Base-by-base conservation (phyloP, 53 echinoderm and acorn worm genomes). In the Pentamera pediparva region DNA sequence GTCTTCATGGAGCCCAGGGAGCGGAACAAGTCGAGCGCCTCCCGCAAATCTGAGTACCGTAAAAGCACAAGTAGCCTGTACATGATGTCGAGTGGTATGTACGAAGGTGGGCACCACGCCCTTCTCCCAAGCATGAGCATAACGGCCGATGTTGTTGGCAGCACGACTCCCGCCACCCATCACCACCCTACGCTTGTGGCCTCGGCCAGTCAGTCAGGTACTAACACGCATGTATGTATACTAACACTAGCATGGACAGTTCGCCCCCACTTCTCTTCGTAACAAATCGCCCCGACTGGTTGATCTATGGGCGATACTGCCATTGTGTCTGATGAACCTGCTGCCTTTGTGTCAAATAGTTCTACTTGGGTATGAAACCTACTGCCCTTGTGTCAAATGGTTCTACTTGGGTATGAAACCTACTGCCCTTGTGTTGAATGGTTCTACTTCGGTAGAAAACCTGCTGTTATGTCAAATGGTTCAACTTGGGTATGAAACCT, bases 1-100 rank as follows among this genome's bases (percentile, higher is more conserved):
- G 71, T 81, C 59, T 88, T 90, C 78, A 54, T 79, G 1, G 91
- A 98, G 36, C 80, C 83, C n/a, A 55, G 90, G 48, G 98, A 98
- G 45, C 76, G 88, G 32, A 79, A 78, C 62, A 91, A 89, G 77
- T 60, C 86, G 17, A 73, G 80, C 18, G 78, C 88, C 6, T 52
- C 83, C 6, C 82, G 98, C 45, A 88, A 92, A 79, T 61, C 79
- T 10, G 94, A 89, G 59, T 88, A 87, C 81, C 88, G 98, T 55
- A 91, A 92, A 80, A 92, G 91, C 45, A 98, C 91, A 61, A 91
- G 91, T 35, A 98, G 91, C 76, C 75, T 98, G 32, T 88, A 83
- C 75, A 85, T 76, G 74, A 74, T 85, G 29, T 45, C 90, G 27
- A 77, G 83, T 58, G 86, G 83, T 71, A 89, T 64, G 76, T 92